Base-by-base conservation (phyloP, 2,797 vertebrate species). In the Rhinogobio ventralis region DNA sequence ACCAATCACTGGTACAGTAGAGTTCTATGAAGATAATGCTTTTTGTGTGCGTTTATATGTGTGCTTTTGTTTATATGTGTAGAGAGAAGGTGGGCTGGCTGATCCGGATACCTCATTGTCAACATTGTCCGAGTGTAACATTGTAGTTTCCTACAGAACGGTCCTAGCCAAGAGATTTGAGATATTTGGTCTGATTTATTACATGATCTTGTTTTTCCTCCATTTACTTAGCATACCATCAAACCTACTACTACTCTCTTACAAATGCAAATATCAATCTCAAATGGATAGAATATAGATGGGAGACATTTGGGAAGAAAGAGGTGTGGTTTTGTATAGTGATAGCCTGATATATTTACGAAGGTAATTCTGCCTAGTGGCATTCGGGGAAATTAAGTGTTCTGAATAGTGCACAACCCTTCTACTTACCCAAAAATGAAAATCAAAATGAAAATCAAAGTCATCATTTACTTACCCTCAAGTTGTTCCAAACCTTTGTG, bases 1-100 rank as follows among this genome's bases (percentile, higher is more conserved):
- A 39, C 9, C 2, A 3, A 42, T n/a, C n/a, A 17, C 23, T 66
- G 5, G 91, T 94, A 96, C 94, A 95, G 95, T 96, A 96, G n/a
- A 7, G 49, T 96, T 96, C 94, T 96, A 92, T 93, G 90, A 94
- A 55, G 93, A 95, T 20, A 23, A 68, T 74, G 28, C 25, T 30
- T 79, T 69, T 74, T 74, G 36, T 51, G 81, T 81, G 80, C 30
- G 30, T 64, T 75, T 57, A 28, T 62, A n/a, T 36, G 23, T 82
- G 46, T 85, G 30, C 51, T 66, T 49, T 53, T 80, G 45, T 71
- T 64, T 7, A 45, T 39, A 36, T 67, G 23, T 76, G 7, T 60
- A 13, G 15, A n/a, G 25, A 45, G 79, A 25, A 46, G 67, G 51
- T 49, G 67, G 15, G n/a, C 45, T 78, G 73, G 67, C 9, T 64